phyloP scores from a whole-genome alignment of 2,888 invertebrate genomes.

The Drosophila meridiana region DNA sequence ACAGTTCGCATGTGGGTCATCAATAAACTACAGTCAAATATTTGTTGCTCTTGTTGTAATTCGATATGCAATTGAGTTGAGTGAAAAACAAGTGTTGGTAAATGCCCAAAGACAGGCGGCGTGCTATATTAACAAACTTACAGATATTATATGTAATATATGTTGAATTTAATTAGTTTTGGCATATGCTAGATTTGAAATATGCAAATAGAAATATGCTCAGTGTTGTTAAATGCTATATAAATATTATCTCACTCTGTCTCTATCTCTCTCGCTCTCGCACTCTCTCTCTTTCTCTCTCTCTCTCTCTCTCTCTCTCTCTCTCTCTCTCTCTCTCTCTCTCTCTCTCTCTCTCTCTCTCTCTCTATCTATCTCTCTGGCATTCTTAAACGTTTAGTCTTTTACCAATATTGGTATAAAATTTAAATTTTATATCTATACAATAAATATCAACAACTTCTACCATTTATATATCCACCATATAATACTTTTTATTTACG shows the following conservation, averaged over 20 bases:
- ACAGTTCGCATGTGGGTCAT: conserved; percentile 64
- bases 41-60: conserved; percentile 10
- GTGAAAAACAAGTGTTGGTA: conserved; percentile 10
- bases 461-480: not conserved
- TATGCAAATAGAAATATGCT: not conserved
- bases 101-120: not conserved
- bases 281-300: not conserved
- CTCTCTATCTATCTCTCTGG: not conserved
- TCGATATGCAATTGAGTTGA: conserved; percentile 11
- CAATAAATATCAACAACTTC: not conserved
- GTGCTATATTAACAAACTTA: not conserved
- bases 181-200: not conserved
- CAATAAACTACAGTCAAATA: conserved; percentile 53
- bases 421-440: too few species aligned
- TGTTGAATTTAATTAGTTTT: not conserved
- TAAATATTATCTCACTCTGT: not conserved
- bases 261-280: not conserved
- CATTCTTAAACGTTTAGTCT: too few species aligned
- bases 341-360: not conserved
- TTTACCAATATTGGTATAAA: too few species aligned
- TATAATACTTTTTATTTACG: not conserved
- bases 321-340: not conserved
- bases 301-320: not conserved
- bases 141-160: not conserved
- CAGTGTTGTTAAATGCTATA: not conserved